Conservation (phyloP, 2,888 invertebrate species). For the Pristionchus maxplancki region DNA sequence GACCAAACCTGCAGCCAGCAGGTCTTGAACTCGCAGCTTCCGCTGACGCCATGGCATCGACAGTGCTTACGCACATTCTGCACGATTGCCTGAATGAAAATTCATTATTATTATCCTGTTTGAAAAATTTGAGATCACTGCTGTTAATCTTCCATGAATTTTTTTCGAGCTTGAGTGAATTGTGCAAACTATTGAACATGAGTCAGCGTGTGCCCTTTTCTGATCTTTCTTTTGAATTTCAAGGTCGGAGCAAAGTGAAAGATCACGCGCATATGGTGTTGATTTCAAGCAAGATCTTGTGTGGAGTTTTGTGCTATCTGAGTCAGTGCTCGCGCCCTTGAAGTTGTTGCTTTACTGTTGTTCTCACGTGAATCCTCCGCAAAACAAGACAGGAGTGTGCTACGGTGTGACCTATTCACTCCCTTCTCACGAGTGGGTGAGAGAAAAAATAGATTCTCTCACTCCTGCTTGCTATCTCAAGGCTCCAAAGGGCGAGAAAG, state of each 20-base stretch:
- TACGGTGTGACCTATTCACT: neutral
- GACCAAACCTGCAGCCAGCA: constrained; percentile 80
- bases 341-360: neutral
- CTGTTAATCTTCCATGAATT: neutral
- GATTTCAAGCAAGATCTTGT: neutral
- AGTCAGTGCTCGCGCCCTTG: neutral
- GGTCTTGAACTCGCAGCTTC: constrained; percentile 82
- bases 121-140: neutral
- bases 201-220: neutral
- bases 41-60: constrained; percentile 83
- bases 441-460: neutral
- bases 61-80: constrained; percentile 81
- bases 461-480: neutral
- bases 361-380: neutral
- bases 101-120: neutral
- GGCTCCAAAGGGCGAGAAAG: neutral
- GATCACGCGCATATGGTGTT: neutral
- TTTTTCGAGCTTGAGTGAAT: neutral
- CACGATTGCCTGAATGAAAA: constrained; percentile 64
- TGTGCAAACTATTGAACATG: neutral
- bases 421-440: neutral
- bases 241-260: neutral
- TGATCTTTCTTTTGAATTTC: neutral
- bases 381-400: neutral
- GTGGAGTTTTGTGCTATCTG: neutral